Evolutionary conservation across 2,797 vertebrate genomes (phyloP), one percentile per base, ranked within the genome.

Genomic region (Centropyge bicolor): DNA sequence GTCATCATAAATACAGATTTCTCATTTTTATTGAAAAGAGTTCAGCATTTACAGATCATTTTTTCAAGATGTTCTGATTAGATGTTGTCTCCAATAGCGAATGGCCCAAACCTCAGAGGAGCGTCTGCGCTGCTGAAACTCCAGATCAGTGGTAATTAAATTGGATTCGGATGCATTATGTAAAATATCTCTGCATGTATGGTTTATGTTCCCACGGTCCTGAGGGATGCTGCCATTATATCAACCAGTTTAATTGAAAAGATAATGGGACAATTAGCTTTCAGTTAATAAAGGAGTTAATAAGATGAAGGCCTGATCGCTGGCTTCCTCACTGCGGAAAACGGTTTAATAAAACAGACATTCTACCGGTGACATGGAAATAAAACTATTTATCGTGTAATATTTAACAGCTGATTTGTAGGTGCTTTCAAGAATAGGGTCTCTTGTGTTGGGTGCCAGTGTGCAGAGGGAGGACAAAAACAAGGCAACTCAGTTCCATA

Each of bases 251-350:
- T 76, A 82, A 88, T 67, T 78, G 24, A 82, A 80, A 84, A 83
- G 49, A 65, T 81, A 76, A 83, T 82, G 61, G 43, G 11, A 51
- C 70, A 76, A 84, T 84, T 77, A 75, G 55, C 70, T 71, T 31
- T 68, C 62, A 63, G 63, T 82, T 81, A 81, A 83, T 76, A 66
- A 72, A 82, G 73, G 27, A 74, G 51, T 83, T 78, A 66, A 63
- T 69, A 70, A 78, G 31, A 51, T 46, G 27, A 35, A 35, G 36
- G n/a, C 31, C 36, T 24, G 5, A 59, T 78, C 48, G 67, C 54
- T 49, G 40, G 11, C 38, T 78, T 72, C 54, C 35, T 45, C 31
- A 56, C 59, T 63, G 20, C 27, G 27, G 54, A 69, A 56, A 79
- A 62, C 8, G 60, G 17, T 40, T 24, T 3, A 57, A 74, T 73